Evolutionary conservation across 2,888 invertebrate genomes (phyloP).

Genomic region (Resseliella maxima): DNA sequence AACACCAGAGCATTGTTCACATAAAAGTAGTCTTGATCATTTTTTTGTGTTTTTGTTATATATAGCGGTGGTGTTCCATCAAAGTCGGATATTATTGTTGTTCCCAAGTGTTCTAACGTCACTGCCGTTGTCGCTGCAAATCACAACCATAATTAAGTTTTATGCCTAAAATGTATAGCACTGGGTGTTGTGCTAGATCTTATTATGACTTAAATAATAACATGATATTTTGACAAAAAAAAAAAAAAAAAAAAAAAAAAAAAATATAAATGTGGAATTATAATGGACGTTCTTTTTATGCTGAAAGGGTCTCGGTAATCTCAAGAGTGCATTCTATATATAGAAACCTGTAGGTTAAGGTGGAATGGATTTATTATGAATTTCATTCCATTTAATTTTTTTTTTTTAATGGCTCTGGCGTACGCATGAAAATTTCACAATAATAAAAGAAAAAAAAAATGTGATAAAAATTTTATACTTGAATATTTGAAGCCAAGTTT

Average conservation of each 20-base stretch:
- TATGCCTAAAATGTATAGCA: background rate
- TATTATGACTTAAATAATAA: background rate
- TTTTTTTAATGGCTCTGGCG: background rate
- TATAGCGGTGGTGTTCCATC: conserved; percentile 88
- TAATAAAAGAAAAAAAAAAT: no score
- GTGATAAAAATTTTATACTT: no score
- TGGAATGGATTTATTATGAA: background rate
- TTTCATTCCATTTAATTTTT: no score
- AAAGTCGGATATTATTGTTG: conserved; percentile 78
- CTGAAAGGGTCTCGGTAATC: background rate
- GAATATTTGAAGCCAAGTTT: no score
- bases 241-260: no score
- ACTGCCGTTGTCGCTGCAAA: conserved; percentile 81
- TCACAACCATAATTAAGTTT: background rate
- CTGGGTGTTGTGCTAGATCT: background rate
- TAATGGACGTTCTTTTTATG: background rate
- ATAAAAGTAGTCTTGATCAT: conserved; percentile 77
- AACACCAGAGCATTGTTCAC: conserved; percentile 88
- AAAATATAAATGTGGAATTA: background rate
- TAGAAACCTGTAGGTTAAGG: background rate
- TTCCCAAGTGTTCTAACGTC: conserved; percentile 72
- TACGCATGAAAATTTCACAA: no score
- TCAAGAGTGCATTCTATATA: background rate
- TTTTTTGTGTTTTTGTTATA: conserved; percentile 76
- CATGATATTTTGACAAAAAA: no score